A percentile compares a stretch with the other conserved stretches of the same genome.
These are phyloP conservation scores for Anoura caudifer DNA, from an alignment of 2,113 vertebrate species.

Conservation along the genomic window DNA sequence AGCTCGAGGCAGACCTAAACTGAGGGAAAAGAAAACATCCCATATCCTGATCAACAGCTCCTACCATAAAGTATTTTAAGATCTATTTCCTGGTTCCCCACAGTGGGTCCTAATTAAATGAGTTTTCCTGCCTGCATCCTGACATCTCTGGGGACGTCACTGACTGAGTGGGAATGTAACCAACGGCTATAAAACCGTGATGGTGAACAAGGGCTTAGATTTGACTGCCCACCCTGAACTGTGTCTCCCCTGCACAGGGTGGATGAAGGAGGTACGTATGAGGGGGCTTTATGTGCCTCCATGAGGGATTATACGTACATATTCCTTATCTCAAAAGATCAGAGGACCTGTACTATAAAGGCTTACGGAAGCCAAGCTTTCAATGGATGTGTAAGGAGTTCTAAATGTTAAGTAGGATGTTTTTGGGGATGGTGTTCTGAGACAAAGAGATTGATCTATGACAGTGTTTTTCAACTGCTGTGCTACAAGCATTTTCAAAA, in stretches of 20 bases:
- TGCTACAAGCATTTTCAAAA: neutral
- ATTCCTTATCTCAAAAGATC: neutral
- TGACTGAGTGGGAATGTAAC: neutral
- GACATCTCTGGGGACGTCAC: neutral
- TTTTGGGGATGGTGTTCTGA: neutral
- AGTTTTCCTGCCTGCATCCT: constrained; percentile 26
- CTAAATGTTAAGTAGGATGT: neutral
- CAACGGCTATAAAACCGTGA: neutral
- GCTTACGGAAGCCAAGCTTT: neutral
- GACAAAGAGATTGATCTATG: neutral
- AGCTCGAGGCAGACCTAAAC: neutral
- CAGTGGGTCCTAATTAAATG: constrained; percentile 36
- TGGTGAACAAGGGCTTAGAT: neutral
- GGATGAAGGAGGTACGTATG: neutral
- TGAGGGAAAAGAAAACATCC: constrained; percentile 31
- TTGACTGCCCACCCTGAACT: neutral
- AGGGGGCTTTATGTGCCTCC: neutral
- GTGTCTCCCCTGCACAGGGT: neutral
- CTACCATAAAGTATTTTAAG: neutral
- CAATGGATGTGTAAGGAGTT: neutral
- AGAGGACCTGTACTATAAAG: neutral
- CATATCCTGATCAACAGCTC: constrained; percentile 37
- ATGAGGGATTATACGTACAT: neutral
- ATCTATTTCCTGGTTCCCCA: constrained; percentile 52
- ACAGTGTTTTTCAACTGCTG: neutral